Conservation (phyloP, 2,888 invertebrate species). For the Hirtodrosophila confusa region DNA sequence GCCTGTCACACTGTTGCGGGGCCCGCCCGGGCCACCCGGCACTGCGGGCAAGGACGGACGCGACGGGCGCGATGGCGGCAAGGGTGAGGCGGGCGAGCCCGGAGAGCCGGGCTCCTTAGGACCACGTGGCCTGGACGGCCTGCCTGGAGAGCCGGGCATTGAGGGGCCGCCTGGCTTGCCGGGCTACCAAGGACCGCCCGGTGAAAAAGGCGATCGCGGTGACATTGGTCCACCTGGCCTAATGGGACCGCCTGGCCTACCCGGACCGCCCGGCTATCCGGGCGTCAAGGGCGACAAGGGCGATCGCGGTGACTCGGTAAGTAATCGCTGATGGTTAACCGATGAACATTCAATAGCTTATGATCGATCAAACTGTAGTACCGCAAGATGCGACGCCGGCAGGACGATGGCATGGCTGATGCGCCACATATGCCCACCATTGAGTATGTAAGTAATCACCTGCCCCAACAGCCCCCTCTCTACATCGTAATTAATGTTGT, state of each 20-base stretch:
- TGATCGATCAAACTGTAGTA: constrained; percentile 80
- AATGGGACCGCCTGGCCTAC: constrained; percentile 95
- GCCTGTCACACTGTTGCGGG: constrained; percentile 86
- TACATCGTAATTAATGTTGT: neutral
- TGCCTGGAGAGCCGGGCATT: constrained; percentile 91
- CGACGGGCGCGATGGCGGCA: constrained; percentile 85
- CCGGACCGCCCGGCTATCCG: constrained; percentile 93
- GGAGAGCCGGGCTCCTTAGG: constrained; percentile 92
- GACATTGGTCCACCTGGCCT: constrained; percentile 97
- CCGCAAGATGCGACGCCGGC: constrained; percentile 84
- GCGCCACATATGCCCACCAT: constrained; percentile 84
- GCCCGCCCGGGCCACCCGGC: constrained; percentile 88
- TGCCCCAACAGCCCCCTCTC: no score
- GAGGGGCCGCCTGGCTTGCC: constrained; percentile 92
- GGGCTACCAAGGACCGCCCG: constrained; percentile 93
- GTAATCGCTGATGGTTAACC: constrained; percentile 77
- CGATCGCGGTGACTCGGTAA: constrained; percentile 96
- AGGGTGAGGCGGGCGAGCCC: constrained; percentile 87
- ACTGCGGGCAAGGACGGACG: constrained; percentile 82
- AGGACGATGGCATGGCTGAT: constrained; percentile 84
- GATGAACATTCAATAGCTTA: neutral
- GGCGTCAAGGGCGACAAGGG: constrained; percentile 96
- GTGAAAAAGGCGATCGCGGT: constrained; percentile 91
- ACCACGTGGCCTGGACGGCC: constrained; percentile 89
- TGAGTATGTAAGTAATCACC: constrained; percentile 82